Evolutionary conservation across 2,113 vertebrate species (phyloP).

Genomic region (Coturnix japonica): DNA sequence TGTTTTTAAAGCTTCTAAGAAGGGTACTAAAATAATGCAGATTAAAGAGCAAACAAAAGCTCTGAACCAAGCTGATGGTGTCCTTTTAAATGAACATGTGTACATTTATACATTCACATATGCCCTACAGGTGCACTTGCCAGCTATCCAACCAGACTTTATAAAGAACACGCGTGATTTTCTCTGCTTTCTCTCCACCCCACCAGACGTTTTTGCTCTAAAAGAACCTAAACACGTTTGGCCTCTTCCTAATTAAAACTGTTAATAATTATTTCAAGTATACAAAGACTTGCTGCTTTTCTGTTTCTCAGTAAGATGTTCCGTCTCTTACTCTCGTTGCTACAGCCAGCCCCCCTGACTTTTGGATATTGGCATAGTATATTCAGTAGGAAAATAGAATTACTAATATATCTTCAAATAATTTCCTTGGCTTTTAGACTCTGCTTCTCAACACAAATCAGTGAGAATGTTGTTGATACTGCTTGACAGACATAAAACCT

Average conservation of each 20-base stretch:
- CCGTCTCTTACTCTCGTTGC: constrained; percentile 20
- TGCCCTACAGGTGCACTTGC: constrained; percentile 74
- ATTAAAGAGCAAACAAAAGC: constrained; percentile 72
- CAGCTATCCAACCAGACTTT: constrained; percentile 61
- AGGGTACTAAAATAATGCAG: constrained; percentile 75
- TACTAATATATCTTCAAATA: neutral
- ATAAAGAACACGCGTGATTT: constrained; percentile 7
- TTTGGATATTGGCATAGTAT: neutral
- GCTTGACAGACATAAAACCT: neutral
- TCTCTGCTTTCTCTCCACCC: neutral
- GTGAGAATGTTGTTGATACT: neutral
- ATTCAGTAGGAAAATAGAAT: neutral
- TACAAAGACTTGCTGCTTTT: constrained; percentile 59
- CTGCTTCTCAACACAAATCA: neutral
- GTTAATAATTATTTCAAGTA: constrained; percentile 63
- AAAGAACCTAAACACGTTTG: constrained; percentile 68
- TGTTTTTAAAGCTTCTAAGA: constrained; percentile 76
- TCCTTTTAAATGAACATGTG: constrained; percentile 78
- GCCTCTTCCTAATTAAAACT: constrained; percentile 68
- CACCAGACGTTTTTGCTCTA: constrained; percentile 60
- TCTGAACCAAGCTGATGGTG: constrained; percentile 73
- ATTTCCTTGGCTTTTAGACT: neutral
- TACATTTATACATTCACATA: constrained; percentile 73
- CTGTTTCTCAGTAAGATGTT: constrained; percentile 53
- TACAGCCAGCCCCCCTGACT: neutral